Evolutionary conservation across 2,888 invertebrate species (phyloP).

Genomic region (Melieria crassipennis): DNA sequence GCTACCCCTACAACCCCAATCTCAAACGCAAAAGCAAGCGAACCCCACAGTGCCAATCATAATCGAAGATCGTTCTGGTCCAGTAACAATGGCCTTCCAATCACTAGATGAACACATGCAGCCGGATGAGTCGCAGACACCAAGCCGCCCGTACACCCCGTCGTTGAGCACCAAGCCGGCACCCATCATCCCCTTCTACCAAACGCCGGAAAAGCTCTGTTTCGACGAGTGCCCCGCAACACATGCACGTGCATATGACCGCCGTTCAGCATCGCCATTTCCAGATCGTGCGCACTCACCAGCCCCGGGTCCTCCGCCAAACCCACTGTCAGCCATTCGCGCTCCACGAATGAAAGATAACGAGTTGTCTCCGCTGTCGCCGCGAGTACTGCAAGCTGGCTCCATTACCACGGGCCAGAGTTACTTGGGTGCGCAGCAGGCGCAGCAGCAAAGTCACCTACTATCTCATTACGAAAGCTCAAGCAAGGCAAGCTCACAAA

Average conservation of each 20-base stretch:
- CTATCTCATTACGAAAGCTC: conserved; percentile 66
- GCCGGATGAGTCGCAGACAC: conserved; percentile 58
- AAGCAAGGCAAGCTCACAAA: conserved; percentile 66
- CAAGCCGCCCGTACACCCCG: conserved; percentile 73
- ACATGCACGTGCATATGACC: conserved; percentile 71
- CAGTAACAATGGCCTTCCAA: conserved; percentile 74
- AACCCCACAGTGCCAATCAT: conserved; percentile 57
- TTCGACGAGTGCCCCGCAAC: conserved; percentile 74
- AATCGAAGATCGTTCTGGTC: conserved; percentile 67
- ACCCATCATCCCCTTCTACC: conserved; percentile 80
- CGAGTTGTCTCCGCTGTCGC: conserved; percentile 48
- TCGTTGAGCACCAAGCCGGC: conserved; percentile 76
- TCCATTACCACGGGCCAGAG: conserved; percentile 65
- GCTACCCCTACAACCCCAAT: conserved; percentile 32
- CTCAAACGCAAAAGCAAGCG: conserved; percentile 38
- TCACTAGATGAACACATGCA: conserved; percentile 71
- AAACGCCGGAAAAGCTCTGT: conserved; percentile 74
- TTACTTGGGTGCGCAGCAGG: conserved; percentile 58
- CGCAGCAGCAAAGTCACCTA: conserved; percentile 57
- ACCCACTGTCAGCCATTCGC: conserved; percentile 72
- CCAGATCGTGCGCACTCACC: conserved; percentile 76
- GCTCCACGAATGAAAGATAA: conserved; percentile 72
- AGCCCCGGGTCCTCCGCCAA: conserved; percentile 77
- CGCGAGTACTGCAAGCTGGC: conserved; percentile 58
- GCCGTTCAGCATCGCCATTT: conserved; percentile 74